A percentile compares a stretch with the other conserved stretches of the same genome.
Conservation (phyloP, 1,140 invertebrate genomes). For the Bombus confusus region DNA sequence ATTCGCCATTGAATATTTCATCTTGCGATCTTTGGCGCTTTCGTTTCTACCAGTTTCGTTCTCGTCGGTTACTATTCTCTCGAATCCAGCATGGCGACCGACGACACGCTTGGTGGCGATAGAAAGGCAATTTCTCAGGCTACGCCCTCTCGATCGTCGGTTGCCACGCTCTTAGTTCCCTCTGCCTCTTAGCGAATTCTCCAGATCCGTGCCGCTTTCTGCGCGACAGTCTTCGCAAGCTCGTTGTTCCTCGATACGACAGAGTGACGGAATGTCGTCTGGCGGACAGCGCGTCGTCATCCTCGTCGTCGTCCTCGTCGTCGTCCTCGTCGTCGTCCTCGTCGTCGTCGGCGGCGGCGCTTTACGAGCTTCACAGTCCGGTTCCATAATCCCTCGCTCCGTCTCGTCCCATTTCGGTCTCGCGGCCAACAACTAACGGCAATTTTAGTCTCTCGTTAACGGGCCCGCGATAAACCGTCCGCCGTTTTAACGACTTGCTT, state of each 20-base stretch:
- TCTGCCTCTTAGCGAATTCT: background rate
- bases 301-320: too few species aligned
- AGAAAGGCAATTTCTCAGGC: background rate
- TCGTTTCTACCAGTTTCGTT: too few species aligned
- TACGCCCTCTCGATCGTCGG: conserved; percentile 10
- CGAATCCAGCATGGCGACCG: too few species aligned
- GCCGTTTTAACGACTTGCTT: conserved; percentile 33
- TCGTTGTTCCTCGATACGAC: too few species aligned
- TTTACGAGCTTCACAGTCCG: conserved; percentile 13
- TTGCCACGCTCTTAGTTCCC: background rate
- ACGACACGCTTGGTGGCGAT: too few species aligned
- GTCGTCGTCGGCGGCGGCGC: background rate
- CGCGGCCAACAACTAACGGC: conserved; percentile 30
- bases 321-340: background rate
- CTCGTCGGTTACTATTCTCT: too few species aligned
- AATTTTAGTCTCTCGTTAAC: conserved; percentile 45
- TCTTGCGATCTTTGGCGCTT: too few species aligned
- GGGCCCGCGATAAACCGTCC: conserved; percentile 29
- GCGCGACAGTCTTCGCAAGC: background rate
- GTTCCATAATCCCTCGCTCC: conserved; percentile 9
- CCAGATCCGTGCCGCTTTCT: background rate
- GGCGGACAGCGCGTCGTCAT: background rate
- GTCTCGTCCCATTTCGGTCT: conserved; percentile 30
- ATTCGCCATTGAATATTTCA: too few species aligned
- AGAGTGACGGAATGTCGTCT: background rate